Evolutionary conservation across 2,888 invertebrate species (phyloP), one percentile per base, ranked within the genome.

Genomic region (Aspidapion aeneum): DNA sequence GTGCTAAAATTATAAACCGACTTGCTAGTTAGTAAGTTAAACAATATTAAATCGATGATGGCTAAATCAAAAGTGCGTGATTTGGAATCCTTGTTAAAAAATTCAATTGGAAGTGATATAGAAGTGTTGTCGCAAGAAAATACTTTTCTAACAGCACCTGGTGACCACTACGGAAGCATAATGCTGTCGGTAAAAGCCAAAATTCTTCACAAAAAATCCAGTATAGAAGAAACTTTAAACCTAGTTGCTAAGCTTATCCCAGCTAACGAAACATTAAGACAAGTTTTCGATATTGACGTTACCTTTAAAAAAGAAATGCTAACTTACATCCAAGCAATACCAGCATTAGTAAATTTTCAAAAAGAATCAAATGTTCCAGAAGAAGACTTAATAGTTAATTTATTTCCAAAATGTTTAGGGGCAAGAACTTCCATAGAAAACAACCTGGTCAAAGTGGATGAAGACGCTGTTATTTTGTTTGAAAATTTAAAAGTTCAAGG

Each of bases 121-220:
- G 76, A 5, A 19, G 52, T 52, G 5, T n/a, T 52, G 5, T 3
- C 3, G 17, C 7, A 52, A 52, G 17, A 52, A 19, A 52, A 5
- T 9, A 52, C 5, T 7, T 5, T 67, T 16, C 73, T 83, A 17
- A 84, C 83, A 12, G 60, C 55, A 12, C 60, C 60, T 82, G 86
- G 86, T 0, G 86, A 87, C 69, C 86, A 87, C 72, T 87, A 86
- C 71, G 86, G 86, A 1, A 86, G 86, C 68, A 77, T 83, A 0
- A 86, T 87, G 76, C 70, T 86, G 0, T 78, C 80, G 1, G 69
- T 79, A 2, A 75, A 78, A 48, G 68, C 80, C 0, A 71, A 71
- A 1, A 67, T 82, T 7, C 72, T 73, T 62, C 69, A 66, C 48
- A 55, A 65, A 9, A 22, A 62, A 1, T 71, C 71, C 1, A 68